Conservation (phyloP, 2,888 invertebrate genomes). For the Conomelus anceps region DNA sequence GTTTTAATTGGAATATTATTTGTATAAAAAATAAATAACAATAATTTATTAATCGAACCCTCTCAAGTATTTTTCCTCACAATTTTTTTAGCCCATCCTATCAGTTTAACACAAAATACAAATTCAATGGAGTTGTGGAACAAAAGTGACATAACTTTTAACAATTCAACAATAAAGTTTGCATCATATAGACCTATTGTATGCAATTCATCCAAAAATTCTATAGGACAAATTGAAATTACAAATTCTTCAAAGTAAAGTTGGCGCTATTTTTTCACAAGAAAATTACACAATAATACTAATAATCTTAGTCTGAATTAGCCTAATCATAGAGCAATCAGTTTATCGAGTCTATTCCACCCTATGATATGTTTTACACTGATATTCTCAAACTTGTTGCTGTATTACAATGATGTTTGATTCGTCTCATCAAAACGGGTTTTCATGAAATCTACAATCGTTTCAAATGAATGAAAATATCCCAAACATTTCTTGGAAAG, state of each 20-base stretch:
- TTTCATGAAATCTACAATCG: slow-evolving; percentile 9
- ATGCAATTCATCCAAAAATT: too few relatives aligned
- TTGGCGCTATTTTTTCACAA: not conserved
- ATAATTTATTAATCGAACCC: too few relatives aligned
- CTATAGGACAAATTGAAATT: not conserved
- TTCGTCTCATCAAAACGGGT: not conserved
- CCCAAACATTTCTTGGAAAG: not conserved
- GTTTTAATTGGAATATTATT: too few relatives aligned
- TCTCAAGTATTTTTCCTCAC: too few relatives aligned
- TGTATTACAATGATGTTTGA: not conserved
- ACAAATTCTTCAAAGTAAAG: not conserved
- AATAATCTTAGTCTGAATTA: not conserved
- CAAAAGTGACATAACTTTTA: too few relatives aligned
- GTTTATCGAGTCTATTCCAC: not conserved
- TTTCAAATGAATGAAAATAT: not conserved
- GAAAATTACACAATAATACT: not conserved
- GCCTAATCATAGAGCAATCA: not conserved
- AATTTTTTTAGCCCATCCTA: too few relatives aligned
- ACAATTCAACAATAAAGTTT: too few relatives aligned
- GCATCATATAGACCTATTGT: too few relatives aligned
- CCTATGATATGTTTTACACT: slow-evolving; percentile 27
- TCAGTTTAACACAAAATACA: too few relatives aligned
- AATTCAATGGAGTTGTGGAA: too few relatives aligned
- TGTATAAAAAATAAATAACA: too few relatives aligned
- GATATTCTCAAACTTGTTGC: slow-evolving; percentile 25